These are phyloP conservation scores for Chironomus riparius DNA, from an alignment of 2,888 invertebrate genomes.

Conservation along the genomic window DNA sequence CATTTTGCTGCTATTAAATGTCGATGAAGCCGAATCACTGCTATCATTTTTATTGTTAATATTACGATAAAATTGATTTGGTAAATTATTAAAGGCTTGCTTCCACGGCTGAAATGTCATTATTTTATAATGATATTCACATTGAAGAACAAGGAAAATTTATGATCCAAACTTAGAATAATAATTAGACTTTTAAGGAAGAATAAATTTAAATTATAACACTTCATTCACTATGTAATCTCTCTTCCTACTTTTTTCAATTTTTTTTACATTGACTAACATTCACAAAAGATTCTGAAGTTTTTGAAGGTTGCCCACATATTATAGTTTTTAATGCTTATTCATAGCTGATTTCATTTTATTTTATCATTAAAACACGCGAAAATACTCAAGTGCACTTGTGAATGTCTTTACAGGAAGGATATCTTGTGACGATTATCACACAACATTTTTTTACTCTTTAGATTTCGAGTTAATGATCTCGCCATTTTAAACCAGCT, in stretches of 20 bases:
- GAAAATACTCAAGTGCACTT: neutral
- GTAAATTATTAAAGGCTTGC: slow-evolving; percentile 14
- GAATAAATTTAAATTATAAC: too few relatives aligned
- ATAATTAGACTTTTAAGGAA: neutral
- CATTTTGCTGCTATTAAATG: neutral
- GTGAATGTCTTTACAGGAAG: neutral
- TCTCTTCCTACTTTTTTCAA: neutral
- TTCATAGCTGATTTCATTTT: neutral
- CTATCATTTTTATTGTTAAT: neutral
- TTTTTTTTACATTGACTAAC: neutral
- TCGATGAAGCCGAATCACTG: slow-evolving; percentile 8
- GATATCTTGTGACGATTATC: neutral
- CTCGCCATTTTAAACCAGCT: slow-evolving; percentile 27
- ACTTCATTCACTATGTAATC: too few relatives aligned
- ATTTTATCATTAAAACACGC: neutral
- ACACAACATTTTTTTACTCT: neutral
- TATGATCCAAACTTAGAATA: neutral
- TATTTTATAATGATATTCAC: neutral
- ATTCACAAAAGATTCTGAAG: neutral
- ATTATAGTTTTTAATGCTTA: neutral
- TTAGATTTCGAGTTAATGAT: neutral
- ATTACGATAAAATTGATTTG: slow-evolving; percentile 25
- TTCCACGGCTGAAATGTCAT: slow-evolving; percentile 26
- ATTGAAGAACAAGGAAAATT: neutral
- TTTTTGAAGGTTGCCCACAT: neutral